Evolutionary conservation across 2,113 vertebrate genomes (phyloP), one percentile per base, ranked within the genome.

Genomic region (Melanotaenia duboulayi): DNA sequence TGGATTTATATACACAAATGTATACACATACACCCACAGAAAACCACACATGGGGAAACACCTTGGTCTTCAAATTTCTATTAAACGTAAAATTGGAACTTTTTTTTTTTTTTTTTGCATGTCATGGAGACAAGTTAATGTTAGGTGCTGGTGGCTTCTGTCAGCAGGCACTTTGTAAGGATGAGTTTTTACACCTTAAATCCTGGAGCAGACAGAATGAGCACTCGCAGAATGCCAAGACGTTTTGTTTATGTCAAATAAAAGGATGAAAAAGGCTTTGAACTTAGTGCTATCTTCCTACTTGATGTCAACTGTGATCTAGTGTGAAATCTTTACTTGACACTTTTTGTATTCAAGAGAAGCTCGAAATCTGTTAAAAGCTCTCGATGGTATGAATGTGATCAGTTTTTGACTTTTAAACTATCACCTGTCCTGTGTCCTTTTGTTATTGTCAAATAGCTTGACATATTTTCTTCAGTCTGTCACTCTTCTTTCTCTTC

Each of bases 121-220:
- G 78, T 81, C 60, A 78, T 63, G 68, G 56, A 78, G 74, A 89
- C 84, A 28, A 58, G 62, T 63, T 75, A 81, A 76, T 78, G 82
- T 49, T 56, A 35, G 65, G 48, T 0, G 32, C 70, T 56, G 51
- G 35, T 42, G 65, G 48, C 75, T 49, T 25, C 56, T n/a, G 58
- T 65, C 75, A 61, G 63, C 64, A 57, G 51, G 28, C 55, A 58
- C 72, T 74, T 78, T 64, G 58, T 63, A 12, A 71, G 57, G 66
- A 68, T 11, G 50, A 56, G 66, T 87, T 70, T 78, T 71, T 79
- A 50, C 50, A 50, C 56, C 61, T 69, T 40, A 23, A 17, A 48
- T 77, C 13, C 16, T 48, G 19, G 3, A 54, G 63, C 71, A 12
- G 39, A 44, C 48, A 13, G 75, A 83, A 35, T 7, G 24, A 83